Percentiles rank a stretch among this genome's conserved stretches.
Conservation (phyloP, 30 jellyfish, hydroid and myxozoan species). For the Hydractinia symbiolongicarpus region DNA sequence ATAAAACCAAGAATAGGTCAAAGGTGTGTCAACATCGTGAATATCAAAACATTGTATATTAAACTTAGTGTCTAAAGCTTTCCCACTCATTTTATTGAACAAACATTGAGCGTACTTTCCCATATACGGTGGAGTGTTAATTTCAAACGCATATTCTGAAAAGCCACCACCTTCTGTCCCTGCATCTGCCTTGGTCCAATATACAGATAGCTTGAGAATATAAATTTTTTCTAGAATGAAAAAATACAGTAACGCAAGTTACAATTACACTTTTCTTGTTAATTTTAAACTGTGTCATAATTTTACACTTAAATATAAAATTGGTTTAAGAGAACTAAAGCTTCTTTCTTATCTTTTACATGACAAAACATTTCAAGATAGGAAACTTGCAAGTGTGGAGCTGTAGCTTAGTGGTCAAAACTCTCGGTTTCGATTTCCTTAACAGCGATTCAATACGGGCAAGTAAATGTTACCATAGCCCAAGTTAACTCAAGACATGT, state of each 20-base stretch:
- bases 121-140: slow-evolving; percentile 10
- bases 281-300: too few relatives aligned
- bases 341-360: too few relatives aligned
- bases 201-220: slow-evolving; percentile 13
- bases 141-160: slow-evolving; percentile 1
- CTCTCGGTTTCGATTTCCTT: too few relatives aligned
- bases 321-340: too few relatives aligned
- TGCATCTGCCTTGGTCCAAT: slow-evolving; percentile 1
- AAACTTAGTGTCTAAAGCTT: slow-evolving; percentile 17
- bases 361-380: too few relatives aligned
- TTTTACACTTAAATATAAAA: too few relatives aligned
- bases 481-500: too few relatives aligned
- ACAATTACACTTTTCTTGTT: too few relatives aligned
- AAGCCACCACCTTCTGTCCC: not conserved
- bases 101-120: not conserved
- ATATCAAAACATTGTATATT: not conserved
- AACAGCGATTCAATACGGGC: too few relatives aligned
- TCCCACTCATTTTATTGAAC: not conserved
- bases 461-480: too few relatives aligned
- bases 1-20: slow-evolving; percentile 12
- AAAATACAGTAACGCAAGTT: not conserved
- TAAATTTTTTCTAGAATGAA: not conserved
- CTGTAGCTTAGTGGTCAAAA: too few relatives aligned
- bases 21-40: slow-evolving; percentile 18
- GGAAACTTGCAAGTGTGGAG: too few relatives aligned